phyloP scores from a whole-genome alignment of 2,113 vertebrate genomes.

The Shinisaurus crocodilurus region DNA sequence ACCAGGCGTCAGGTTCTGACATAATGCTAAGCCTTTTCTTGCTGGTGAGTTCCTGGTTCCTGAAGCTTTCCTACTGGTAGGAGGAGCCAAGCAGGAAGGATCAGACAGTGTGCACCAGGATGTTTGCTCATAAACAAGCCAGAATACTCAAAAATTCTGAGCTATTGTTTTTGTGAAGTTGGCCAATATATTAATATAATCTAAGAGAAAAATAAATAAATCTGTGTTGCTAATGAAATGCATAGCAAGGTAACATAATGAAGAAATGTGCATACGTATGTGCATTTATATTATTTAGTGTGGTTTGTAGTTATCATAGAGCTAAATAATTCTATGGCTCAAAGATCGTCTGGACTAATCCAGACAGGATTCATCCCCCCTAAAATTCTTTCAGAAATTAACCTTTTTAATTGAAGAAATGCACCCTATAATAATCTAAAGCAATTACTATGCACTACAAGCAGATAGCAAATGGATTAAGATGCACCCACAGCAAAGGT shows the following conservation, averaged over 20 bases:
- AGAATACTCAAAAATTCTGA: too few relatives aligned
- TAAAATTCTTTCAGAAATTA: background rate
- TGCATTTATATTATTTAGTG: background rate
- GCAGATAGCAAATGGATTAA: background rate
- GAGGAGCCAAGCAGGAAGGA: too few relatives aligned
- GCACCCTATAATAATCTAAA: background rate
- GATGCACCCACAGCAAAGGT: background rate
- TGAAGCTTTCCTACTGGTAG: too few relatives aligned
- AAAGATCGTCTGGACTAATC: background rate
- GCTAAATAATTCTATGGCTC: background rate
- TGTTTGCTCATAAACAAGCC: too few relatives aligned
- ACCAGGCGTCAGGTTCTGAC: too few relatives aligned
- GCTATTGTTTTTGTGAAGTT: too few relatives aligned
- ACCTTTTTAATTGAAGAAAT: background rate
- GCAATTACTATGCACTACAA: background rate
- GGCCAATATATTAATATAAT: background rate
- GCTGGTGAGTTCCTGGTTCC: too few relatives aligned
- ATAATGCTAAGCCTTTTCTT: too few relatives aligned
- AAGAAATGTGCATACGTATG: too few relatives aligned
- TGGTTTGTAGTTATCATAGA: background rate
- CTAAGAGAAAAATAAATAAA: background rate
- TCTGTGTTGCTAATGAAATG: background rate
- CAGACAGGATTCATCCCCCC: background rate
- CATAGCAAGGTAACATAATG: background rate
- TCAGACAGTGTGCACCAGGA: too few relatives aligned